These are phyloP conservation scores for Himalopsyche phryganea DNA, from an alignment of 1,140 invertebrate genomes.

Conservation along the genomic window DNA sequence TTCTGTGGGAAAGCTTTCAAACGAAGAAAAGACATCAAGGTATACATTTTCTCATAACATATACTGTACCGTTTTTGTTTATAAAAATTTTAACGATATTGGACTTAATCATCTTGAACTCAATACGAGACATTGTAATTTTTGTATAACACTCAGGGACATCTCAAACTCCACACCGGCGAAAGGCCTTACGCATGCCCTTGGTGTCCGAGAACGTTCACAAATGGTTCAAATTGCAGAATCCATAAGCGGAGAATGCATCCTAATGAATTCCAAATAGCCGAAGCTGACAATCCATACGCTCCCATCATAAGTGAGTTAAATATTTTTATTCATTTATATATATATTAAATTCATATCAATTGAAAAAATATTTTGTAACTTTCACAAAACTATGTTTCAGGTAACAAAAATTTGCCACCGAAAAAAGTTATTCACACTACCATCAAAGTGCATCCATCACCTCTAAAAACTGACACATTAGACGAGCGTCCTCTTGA, in stretches of 20 bases:
- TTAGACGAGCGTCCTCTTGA: neutral
- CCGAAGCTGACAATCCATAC: constrained; percentile 36
- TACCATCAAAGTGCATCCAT: constrained; percentile 8
- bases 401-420: constrained; percentile 10
- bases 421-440: constrained; percentile 28
- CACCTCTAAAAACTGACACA: neutral
- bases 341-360: neutral
- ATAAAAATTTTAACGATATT: too few species aligned
- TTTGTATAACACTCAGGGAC: too few species aligned
- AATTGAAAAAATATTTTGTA: neutral
- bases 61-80: neutral
- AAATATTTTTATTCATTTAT: neutral
- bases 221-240: constrained; percentile 51
- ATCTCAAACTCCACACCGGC: constrained; percentile 42
- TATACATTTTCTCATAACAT: constrained; percentile 3
- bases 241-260: constrained; percentile 50
- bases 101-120: too few species aligned
- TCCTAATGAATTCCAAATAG: constrained; percentile 45
- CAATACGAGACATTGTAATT: too few species aligned
- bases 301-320: constrained; percentile 10
- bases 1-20: constrained; percentile 28
- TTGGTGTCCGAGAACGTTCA: constrained; percentile 49
- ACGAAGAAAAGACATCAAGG: constrained; percentile 30
- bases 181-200: constrained; percentile 48
- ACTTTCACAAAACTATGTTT: neutral